phyloP scores from a whole-genome alignment of 2,797 vertebrate species.

The Neomorphus geoffroyi region DNA sequence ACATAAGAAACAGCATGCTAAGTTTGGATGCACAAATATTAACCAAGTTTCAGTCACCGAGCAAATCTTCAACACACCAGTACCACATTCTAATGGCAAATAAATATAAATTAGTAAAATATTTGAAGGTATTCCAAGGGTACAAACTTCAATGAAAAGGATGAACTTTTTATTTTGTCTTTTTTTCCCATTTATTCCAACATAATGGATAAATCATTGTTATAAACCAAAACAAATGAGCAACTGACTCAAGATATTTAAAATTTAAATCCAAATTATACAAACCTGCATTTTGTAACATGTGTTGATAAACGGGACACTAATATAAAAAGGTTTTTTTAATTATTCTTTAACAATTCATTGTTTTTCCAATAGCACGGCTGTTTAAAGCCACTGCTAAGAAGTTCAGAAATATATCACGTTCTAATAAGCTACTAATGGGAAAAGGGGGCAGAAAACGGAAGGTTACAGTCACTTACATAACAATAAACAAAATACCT shows the following conservation, averaged over 20 bases:
- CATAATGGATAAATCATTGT: conserved; percentile 36
- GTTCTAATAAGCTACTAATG: neutral
- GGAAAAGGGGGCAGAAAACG: neutral
- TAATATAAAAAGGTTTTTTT: neutral
- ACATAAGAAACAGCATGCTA: conserved; percentile 51
- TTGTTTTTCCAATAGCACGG: neutral
- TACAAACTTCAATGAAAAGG: conserved; percentile 49
- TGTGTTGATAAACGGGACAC: conserved; percentile 11
- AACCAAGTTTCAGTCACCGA: conserved; percentile 39
- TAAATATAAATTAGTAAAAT: conserved; percentile 16
- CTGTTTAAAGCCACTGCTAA: conserved; percentile 57
- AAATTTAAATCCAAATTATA: conserved; percentile 57
- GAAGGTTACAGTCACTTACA: conserved; percentile 10
- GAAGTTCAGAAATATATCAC: conserved; percentile 2
- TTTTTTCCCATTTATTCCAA: conserved; percentile 63
- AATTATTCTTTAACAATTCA: conserved; percentile 22
- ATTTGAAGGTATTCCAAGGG: conserved; percentile 42
- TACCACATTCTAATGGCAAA: conserved; percentile 33
- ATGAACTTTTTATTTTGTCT: conserved; percentile 62
- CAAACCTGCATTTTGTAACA: conserved; percentile 55
- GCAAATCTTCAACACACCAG: conserved; percentile 31
- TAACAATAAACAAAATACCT: conserved; percentile 49
- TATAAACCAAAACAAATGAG: conserved; percentile 53
- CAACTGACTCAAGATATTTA: conserved; percentile 22
- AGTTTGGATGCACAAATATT: conserved; percentile 25